Conservation (phyloP, 2,797 vertebrate species). For the Tragelaphus eurycerus region DNA sequence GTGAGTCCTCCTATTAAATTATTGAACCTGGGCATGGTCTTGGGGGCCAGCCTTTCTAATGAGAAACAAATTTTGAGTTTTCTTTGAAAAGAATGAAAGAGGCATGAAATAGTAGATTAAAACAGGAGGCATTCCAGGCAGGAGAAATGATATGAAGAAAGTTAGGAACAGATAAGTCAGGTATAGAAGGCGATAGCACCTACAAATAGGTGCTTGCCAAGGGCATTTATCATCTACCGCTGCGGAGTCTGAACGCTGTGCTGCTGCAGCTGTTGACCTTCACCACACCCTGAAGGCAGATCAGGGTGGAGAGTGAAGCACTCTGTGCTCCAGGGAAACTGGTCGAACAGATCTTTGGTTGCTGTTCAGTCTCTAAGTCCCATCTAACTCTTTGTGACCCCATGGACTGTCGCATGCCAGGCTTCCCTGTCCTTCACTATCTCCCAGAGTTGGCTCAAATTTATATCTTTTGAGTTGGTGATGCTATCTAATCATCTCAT, state of each 20-base stretch:
- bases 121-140: background rate
- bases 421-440: background rate
- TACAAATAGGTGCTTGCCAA: background rate
- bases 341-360: background rate
- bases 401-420: fast-evolving
- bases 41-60: background rate
- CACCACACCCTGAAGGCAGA: background rate
- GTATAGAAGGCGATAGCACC: background rate
- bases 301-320: background rate
- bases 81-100: background rate
- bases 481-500: background rate
- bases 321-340: background rate
- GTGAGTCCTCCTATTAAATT: background rate
- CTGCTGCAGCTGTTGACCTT: background rate
- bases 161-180: background rate
- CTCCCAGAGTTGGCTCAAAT: background rate
- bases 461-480: background rate
- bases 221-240: background rate
- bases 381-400: background rate
- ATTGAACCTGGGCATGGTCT: background rate
- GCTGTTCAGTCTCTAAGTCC: background rate
- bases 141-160: background rate
- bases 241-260: background rate
- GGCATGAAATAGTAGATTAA: background rate
- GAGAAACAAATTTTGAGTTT: background rate